Percentiles rank a stretch among this genome's conserved stretches.
These are phyloP conservation scores for Sebastes itinus DNA, from an alignment of 2,797 vertebrate species.

Conservation along the genomic window DNA sequence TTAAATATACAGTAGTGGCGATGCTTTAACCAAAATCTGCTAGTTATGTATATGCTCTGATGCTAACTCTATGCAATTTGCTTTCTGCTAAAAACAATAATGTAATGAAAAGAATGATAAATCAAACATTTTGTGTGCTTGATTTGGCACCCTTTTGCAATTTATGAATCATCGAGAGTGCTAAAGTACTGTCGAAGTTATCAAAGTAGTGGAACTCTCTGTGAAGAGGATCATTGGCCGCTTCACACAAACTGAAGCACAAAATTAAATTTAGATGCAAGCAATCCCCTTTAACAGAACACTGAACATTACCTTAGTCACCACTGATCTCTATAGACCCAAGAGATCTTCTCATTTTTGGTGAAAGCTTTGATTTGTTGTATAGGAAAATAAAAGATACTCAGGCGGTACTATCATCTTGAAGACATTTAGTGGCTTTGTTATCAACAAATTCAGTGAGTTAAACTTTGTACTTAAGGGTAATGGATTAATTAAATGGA, in stretches of 20 bases:
- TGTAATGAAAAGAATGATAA: background rate
- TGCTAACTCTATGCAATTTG: background rate
- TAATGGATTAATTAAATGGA: constrained; percentile 35
- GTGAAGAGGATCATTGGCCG: background rate
- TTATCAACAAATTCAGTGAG: constrained; percentile 1
- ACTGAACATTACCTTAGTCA: background rate
- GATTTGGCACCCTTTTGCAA: background rate
- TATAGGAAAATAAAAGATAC: constrained; percentile 9
- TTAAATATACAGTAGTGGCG: background rate
- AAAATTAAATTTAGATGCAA: background rate
- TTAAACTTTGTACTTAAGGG: constrained; percentile 36
- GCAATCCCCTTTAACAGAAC: background rate
- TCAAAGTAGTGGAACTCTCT: constrained; percentile 5
- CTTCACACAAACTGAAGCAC: background rate
- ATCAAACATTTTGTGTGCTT: background rate
- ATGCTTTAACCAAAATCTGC: constrained; percentile 5
- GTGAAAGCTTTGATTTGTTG: background rate
- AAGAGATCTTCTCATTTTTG: background rate
- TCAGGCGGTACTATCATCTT: constrained; percentile 1
- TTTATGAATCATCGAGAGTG: background rate
- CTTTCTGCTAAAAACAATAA: background rate
- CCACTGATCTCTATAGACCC: background rate
- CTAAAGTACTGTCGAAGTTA: background rate
- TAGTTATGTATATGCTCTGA: background rate
- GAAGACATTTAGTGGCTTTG: constrained; percentile 10